Percentiles rank a stretch among this genome's conserved stretches.
Evolutionary conservation across 2,797 vertebrate species (phyloP).

Genomic region (Sebastolobus altivelis): DNA sequence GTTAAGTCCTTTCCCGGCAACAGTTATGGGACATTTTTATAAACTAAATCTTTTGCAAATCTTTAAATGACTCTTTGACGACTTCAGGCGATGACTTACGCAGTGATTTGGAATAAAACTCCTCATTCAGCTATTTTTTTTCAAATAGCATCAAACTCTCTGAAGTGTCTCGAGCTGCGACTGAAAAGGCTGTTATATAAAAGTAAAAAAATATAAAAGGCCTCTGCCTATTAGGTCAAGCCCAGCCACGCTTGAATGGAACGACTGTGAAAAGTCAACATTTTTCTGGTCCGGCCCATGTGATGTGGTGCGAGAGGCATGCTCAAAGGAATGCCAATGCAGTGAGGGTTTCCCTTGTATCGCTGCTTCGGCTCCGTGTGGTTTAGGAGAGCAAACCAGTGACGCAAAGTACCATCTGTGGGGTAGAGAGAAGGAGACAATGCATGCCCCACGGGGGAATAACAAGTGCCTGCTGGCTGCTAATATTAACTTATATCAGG

Average conservation of each 20-base stretch:
- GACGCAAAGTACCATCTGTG: slow-evolving; percentile 75
- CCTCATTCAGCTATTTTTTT: slow-evolving; percentile 17
- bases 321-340: slow-evolving; percentile 77
- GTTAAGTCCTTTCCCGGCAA: slow-evolving; percentile 5
- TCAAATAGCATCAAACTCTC: slow-evolving; percentile 29
- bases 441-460: slow-evolving; percentile 49
- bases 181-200: slow-evolving; percentile 67
- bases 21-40: neutral
- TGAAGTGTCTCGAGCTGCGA: neutral
- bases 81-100: slow-evolving; percentile 39
- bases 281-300: slow-evolving; percentile 69
- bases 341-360: slow-evolving; percentile 77
- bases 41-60: slow-evolving; percentile 7
- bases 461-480: slow-evolving; percentile 61
- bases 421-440: slow-evolving; percentile 56
- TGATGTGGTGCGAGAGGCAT: slow-evolving; percentile 72
- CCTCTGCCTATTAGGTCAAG: slow-evolving; percentile 67
- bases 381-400: slow-evolving; percentile 70
- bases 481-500: slow-evolving; percentile 58
- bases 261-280: slow-evolving; percentile 80
- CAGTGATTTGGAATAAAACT: slow-evolving; percentile 58
- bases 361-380: slow-evolving; percentile 55
- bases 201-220: slow-evolving; percentile 48
- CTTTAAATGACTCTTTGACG: neutral
- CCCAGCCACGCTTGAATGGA: slow-evolving; percentile 67